A percentile compares a stretch with the other conserved stretches of the same genome.
Evolutionary conservation across 2,113 vertebrate species (phyloP).

Genomic region (Gavialis gangeticus): DNA sequence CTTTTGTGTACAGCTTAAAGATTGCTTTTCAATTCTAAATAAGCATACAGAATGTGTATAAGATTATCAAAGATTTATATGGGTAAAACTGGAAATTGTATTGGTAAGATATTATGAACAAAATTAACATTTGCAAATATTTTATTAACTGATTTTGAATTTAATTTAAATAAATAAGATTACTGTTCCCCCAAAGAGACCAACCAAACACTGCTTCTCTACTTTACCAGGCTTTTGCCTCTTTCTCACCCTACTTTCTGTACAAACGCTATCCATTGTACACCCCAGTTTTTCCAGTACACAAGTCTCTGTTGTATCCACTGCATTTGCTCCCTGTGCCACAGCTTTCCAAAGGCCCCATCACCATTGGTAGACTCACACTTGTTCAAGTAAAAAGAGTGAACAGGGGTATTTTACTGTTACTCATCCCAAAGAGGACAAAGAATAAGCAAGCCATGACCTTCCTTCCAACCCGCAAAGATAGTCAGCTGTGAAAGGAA

Average conservation of each 20-base stretch:
- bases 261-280: rapidly evolving
- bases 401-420: neutral
- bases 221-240: neutral
- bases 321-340: neutral
- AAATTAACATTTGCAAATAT: conserved; percentile 28
- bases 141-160: conserved; percentile 1
- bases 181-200: neutral
- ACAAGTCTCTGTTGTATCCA: neutral
- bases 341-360: neutral
- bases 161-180: neutral
- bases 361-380: neutral
- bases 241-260: rapidly evolving
- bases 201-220: neutral
- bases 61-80: neutral
- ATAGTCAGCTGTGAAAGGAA: neutral
- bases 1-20: neutral
- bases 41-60: neutral
- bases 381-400: neutral
- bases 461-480: neutral
- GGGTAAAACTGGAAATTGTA: conserved; percentile 16
- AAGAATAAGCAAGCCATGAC: neutral
- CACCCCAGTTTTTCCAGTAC: neutral
- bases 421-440: neutral
- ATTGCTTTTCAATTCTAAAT: conserved; percentile 1
- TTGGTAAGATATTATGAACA: neutral